Percentiles rank a stretch among this genome's conserved stretches.
Conservation (phyloP, 2,797 vertebrate species). For the Ibycter americanus region DNA sequence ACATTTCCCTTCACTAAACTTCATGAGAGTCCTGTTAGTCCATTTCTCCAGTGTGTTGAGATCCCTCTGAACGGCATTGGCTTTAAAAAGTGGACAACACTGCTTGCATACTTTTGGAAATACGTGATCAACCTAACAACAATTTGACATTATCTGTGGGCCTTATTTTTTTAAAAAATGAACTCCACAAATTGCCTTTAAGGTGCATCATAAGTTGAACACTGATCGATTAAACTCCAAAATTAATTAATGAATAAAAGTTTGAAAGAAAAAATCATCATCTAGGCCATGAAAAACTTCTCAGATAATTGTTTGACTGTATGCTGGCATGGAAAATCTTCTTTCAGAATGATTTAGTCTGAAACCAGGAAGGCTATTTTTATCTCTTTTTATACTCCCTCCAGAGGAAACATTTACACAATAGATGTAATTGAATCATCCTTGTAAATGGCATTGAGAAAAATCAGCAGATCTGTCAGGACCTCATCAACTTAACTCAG, state of each 20-base stretch:
- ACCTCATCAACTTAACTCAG: constrained; percentile 12
- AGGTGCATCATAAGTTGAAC: neutral
- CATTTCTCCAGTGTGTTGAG: neutral
- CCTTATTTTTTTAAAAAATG: neutral
- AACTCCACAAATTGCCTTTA: neutral
- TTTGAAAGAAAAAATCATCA: neutral
- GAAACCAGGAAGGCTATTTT: neutral
- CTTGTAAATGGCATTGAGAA: neutral
- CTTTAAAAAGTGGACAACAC: neutral
- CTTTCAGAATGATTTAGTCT: neutral
- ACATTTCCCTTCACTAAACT: neutral
- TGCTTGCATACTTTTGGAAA: neutral
- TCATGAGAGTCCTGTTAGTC: neutral
- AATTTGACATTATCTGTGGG: neutral
- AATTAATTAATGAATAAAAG: constrained; percentile 32
- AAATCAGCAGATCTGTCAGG: neutral
- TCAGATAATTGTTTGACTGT: neutral
- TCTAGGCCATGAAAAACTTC: neutral
- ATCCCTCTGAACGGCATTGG: neutral
- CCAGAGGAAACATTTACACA: neutral
- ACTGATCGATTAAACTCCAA: constrained; percentile 17
- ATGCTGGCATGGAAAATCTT: neutral
- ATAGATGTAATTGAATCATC: neutral
- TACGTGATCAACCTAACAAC: neutral
- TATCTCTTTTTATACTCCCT: neutral